A percentile compares a stretch with the other conserved stretches of the same genome.
These are phyloP conservation scores for Tolmerus cingulatus DNA, from an alignment of 2,888 invertebrate species.

Conservation along the genomic window DNA sequence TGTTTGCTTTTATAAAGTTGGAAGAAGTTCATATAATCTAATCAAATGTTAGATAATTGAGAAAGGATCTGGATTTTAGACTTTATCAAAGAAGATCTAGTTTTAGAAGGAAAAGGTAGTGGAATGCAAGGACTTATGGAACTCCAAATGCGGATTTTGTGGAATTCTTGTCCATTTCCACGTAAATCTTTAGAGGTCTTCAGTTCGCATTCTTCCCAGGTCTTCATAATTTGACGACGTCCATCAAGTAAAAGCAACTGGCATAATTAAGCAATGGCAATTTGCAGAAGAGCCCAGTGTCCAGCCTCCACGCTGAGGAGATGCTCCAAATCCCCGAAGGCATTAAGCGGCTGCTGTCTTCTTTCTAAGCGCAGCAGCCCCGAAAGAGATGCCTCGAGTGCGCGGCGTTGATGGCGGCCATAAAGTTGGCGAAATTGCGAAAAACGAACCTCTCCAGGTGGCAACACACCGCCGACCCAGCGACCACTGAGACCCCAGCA, in stretches of 20 bases:
- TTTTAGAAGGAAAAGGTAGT: neutral
- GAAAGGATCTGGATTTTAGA: too few species aligned
- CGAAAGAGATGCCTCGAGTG: neutral
- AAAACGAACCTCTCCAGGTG: constrained; percentile 23
- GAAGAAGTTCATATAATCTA: too few species aligned
- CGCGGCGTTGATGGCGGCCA: constrained; percentile 8
- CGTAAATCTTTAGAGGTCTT: neutral
- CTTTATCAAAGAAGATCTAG: too few species aligned
- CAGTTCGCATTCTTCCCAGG: neutral
- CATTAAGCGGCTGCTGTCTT: neutral
- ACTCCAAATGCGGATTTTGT: neutral
- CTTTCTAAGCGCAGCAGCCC: neutral
- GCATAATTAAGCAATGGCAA: neutral
- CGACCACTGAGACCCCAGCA: neutral
- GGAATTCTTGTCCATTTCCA: neutral
- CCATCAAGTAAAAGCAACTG: neutral
- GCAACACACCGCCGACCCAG: neutral
- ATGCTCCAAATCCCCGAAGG: neutral
- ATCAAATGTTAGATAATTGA: too few species aligned
- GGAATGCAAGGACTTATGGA: neutral
- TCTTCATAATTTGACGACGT: neutral
- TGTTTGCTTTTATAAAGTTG: too few species aligned
- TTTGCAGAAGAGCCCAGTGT: neutral
- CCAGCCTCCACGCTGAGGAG: neutral
- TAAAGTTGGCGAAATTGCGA: constrained; percentile 38